These are phyloP conservation scores for Ibidorhyncha struthersii DNA, from an alignment of 2,113 vertebrate species.

Conservation along the genomic window DNA sequence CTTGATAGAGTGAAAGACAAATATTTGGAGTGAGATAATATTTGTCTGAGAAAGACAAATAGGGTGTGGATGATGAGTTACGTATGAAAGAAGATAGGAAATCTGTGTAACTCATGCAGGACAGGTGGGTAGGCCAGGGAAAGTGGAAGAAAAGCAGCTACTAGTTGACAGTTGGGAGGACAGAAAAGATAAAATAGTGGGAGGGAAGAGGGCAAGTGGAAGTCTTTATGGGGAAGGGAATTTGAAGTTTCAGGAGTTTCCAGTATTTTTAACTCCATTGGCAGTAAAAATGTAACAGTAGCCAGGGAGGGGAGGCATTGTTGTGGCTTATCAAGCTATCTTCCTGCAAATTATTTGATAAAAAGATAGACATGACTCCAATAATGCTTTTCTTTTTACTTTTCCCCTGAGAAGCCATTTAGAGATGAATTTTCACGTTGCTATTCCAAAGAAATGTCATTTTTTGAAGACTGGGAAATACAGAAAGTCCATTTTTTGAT, in stretches of 20 bases:
- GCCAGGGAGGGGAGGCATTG: background rate
- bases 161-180: background rate
- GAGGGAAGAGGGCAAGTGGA: background rate
- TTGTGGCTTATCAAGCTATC: background rate
- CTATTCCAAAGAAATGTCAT: background rate
- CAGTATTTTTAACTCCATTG: background rate
- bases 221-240: background rate
- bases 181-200: background rate
- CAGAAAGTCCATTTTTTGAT: background rate
- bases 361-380: background rate
- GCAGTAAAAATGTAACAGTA: background rate
- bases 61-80: slow-evolving; percentile 26
- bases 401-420: background rate
- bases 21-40: slow-evolving; percentile 41
- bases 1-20: slow-evolving; percentile 30
- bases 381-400: background rate
- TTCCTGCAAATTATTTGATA: background rate
- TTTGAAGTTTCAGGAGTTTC: background rate
- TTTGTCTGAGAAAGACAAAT: slow-evolving; percentile 44
- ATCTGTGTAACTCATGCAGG: background rate
- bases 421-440: background rate
- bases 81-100: background rate
- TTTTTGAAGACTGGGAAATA: background rate
- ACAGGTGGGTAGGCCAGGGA: background rate
- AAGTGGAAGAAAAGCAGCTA: background rate